Evolutionary conservation across 2,888 invertebrate genomes (phyloP).

Genomic region (Aleiodes testaceus): DNA sequence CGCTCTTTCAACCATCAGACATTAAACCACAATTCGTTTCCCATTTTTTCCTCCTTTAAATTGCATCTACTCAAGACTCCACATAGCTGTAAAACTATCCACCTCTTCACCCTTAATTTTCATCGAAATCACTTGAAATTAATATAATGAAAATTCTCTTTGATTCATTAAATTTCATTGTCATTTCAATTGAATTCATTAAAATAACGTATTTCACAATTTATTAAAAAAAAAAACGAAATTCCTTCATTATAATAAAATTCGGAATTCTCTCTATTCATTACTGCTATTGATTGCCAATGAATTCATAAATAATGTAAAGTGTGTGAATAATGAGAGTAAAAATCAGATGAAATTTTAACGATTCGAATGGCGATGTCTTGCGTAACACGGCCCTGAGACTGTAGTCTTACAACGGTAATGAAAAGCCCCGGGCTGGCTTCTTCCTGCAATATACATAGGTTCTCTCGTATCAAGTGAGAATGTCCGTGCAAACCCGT

Average conservation of each 20-base stretch:
- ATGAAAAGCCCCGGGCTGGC: constrained; percentile 63
- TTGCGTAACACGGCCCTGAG: constrained; percentile 66
- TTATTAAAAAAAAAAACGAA: no score
- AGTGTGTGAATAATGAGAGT: no score
- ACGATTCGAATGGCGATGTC: constrained; percentile 42
- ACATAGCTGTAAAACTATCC: neutral
- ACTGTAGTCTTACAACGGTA: constrained; percentile 66
- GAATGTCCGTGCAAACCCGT: constrained; percentile 60
- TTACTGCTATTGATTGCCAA: no score
- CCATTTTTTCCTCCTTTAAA: neutral
- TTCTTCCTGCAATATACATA: constrained; percentile 59
- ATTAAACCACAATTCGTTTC: constrained; percentile 19
- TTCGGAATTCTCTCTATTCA: no score
- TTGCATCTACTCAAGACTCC: neutral
- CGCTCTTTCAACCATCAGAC: constrained; percentile 19
- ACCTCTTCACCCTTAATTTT: no score
- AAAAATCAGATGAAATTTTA: neutral
- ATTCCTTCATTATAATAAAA: no score
- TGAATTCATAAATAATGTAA: no score
- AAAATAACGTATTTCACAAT: no score
- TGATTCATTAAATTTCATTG: no score
- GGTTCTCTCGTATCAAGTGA: constrained; percentile 25
- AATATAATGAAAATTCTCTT: no score
- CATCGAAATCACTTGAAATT: no score
- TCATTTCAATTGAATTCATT: no score